Evolutionary conservation across 2,797 vertebrate species (phyloP), one percentile per base, ranked within the genome.

Genomic region (Streptopelia turtur): DNA sequence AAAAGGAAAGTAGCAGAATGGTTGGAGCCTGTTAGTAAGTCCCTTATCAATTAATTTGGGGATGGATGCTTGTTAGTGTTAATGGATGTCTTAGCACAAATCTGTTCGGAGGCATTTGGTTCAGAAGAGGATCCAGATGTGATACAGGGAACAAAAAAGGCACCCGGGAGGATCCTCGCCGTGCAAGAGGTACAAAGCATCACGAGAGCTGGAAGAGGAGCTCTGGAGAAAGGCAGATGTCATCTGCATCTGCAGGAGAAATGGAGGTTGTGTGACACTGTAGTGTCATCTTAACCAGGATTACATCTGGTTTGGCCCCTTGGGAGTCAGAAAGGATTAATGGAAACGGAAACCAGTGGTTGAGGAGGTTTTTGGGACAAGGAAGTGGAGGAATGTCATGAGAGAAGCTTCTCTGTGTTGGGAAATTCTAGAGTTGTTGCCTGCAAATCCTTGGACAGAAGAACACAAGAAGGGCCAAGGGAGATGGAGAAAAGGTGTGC

Each of bases 261-360:
- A 15, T 17, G 5, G 0, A 3, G 33, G 31, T 63, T 13, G 5
- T 11, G 3, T 49, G 75, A 91, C n/a, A 15, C 27, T 0, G 3
- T n/a, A 1, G 11, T 33, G 63, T 33, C 35, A 45, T 50, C 57
- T 65, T 59, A 16, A 11, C 25, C 6, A 5, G 39, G 12, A 11
- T 3, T 61, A 6, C 3, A 3, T 37, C 16, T 65, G 9, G 30
- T 91, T 55, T 85, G 33, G 5, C 23, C 28, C 83, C 27, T 41
- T 53, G 63, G 39, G 21, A 14, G 33, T 87, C 13, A 12, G 3
- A 71, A 25, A 68, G 33, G 31, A 27, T 50, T 66, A 57, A 16
- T 76, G 28, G 69, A 59, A 31, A 10, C 52, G 27, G 47, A 61
- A 49, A 15, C 25, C 5, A 25, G 28, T 64, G 24, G 4, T n/a